Base-by-base conservation (phyloP, 2,797 vertebrate species). In the Avahi laniger region DNA sequence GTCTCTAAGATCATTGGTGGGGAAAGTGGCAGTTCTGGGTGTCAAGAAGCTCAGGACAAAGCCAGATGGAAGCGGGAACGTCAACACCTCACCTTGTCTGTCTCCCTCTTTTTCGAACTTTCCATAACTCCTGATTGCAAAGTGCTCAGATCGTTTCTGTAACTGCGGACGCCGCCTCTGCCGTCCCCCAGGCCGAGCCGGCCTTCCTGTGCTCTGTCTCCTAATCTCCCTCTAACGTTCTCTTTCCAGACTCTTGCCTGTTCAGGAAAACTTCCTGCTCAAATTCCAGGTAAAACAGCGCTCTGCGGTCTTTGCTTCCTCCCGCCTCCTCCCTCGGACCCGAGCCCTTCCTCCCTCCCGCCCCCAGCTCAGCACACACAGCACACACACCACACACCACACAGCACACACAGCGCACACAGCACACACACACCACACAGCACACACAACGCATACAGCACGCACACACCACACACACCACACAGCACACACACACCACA, bases 211-310 rank as follows among this genome's bases (percentile, higher is more conserved):
- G 41, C 83, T 63, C 46, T 26, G n/a, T 38, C 80, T 67, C 75
- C 82, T 97, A 65, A 0, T 43, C 97, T 94, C 95, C 28, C 57
- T 90, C 38, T 54, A 17, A 73, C 48, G 1, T 84, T 94, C 94
- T 97, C 90, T 70, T 98, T 98, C 26, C 98, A 99, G 99, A 98
- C 99, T 99, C 94, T 95, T 99, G 97, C 99, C 99, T 0, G 99
- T 99, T 73, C 98, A 99, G 97, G 99, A 99, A 98, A 99, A 99
- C 97, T 99, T 99, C 98, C 98, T 99, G 94, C 98, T 99, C 76
- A 99, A 99, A 97, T 99, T 99, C 80, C 99, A 99, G 99, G 99
- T 99, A 98, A 98, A 97, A 92, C 85, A 35, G n/a, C 75, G 2
- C 91, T 90, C 76, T 72, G n/a, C 30, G 15, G 41, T 70, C 92